phyloP scores from a whole-genome alignment of 2,113 vertebrate species.

The Poeciliopsis prolifica region DNA sequence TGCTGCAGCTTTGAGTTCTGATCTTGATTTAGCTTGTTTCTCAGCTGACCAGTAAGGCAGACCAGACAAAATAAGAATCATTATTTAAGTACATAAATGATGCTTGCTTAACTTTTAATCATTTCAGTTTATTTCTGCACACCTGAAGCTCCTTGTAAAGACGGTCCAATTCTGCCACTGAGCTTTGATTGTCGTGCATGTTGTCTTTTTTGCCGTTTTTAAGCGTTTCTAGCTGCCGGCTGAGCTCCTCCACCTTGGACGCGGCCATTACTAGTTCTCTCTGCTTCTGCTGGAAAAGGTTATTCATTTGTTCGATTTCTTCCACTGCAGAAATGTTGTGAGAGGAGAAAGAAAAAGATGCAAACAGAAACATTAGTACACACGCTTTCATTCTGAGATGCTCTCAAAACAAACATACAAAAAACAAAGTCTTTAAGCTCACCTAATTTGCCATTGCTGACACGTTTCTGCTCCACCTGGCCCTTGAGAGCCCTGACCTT shows the following conservation, averaged over 20 bases:
- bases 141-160: slow-evolving; percentile 99
- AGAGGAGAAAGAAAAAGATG: not conserved
- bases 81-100: not conserved
- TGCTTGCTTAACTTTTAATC: not conserved
- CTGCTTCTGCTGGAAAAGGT: slow-evolving; percentile 97
- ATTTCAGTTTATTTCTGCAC: slow-evolving; percentile 10
- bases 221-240: slow-evolving; percentile 93
- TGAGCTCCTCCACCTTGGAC: slow-evolving; percentile 94
- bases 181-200: slow-evolving; percentile 89
- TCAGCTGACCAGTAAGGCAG: slow-evolving; percentile 77
- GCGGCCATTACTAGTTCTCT: slow-evolving; percentile 91
- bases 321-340: slow-evolving; percentile 82
- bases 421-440: slow-evolving; percentile 37
- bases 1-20: slow-evolving; percentile 95
- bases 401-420: not conserved
- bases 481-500: slow-evolving; percentile 94
- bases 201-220: slow-evolving; percentile 92
- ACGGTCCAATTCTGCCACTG: slow-evolving; percentile 92
- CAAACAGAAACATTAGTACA: not conserved
- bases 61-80: slow-evolving; percentile 6
- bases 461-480: slow-evolving; percentile 95
- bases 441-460: slow-evolving; percentile 96
- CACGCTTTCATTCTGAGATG: not conserved
- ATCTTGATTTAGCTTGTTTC: slow-evolving; percentile 97
- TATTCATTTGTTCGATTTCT: slow-evolving; percentile 99